These are phyloP conservation scores for Procambarus virginalis DNA, from an alignment of 1,140 invertebrate species.

Conservation along the genomic window DNA sequence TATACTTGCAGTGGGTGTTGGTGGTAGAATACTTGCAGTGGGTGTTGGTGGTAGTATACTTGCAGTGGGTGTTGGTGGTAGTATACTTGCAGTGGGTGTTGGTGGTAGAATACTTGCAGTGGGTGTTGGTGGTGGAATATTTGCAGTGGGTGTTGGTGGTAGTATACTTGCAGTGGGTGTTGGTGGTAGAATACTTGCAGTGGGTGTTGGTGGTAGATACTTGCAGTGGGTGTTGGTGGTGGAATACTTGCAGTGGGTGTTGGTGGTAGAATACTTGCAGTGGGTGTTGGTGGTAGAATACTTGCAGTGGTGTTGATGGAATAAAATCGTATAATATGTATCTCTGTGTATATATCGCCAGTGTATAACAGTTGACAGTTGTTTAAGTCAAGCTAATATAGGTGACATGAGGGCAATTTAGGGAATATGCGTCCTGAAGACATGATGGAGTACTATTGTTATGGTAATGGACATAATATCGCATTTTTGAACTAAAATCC, in stretches of 20 bases:
- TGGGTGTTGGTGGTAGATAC: neutral
- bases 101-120: neutral
- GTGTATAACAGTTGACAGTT: neutral
- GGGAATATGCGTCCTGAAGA: neutral
- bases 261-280: neutral
- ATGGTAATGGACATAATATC: conserved; percentile 3
- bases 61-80: too few relatives aligned
- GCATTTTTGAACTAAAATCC: conserved; percentile 25
- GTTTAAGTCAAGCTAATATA: neutral
- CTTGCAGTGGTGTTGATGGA: too few relatives aligned
- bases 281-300: neutral
- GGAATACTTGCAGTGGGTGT: neutral
- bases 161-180: too few relatives aligned
- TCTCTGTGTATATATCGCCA: neutral
- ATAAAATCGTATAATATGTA: neutral
- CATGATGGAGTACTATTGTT: neutral
- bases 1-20: too few relatives aligned
- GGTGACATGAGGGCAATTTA: neutral
- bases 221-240: too few relatives aligned
- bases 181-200: neutral
- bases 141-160: too few relatives aligned
- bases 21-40: neutral
- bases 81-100: too few relatives aligned
- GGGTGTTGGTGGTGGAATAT: neutral
- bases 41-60: neutral